A percentile compares a stretch with the other conserved stretches of the same genome.
Conservation (phyloP, 2,888 invertebrate species). For the Napeogenes inachia region DNA sequence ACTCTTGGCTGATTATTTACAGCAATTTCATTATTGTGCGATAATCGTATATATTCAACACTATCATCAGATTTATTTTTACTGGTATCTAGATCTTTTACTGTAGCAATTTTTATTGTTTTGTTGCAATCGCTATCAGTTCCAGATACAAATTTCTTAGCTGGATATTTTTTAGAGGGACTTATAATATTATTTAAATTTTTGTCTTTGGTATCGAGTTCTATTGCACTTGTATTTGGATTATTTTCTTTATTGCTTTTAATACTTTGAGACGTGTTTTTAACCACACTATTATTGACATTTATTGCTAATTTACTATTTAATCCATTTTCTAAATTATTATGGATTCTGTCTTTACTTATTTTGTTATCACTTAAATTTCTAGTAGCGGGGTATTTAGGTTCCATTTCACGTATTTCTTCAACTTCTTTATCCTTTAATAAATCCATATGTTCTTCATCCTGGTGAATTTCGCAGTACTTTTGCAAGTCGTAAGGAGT, state of each 20-base stretch:
- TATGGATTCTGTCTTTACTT: constrained; percentile 45
- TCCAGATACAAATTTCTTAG: constrained; percentile 65
- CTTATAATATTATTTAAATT: constrained; percentile 62
- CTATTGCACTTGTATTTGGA: constrained; percentile 66
- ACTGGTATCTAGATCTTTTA: constrained; percentile 69
- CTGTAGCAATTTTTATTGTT: constrained; percentile 67
- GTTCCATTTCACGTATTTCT: constrained; percentile 39
- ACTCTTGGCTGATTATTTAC: constrained; percentile 72
- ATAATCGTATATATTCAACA: constrained; percentile 66
- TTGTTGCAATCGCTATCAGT: constrained; percentile 61
- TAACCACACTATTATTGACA: constrained; percentile 44
- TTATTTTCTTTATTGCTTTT: constrained; percentile 54
- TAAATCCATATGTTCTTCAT: constrained; percentile 66
- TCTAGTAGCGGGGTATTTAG: constrained; percentile 53
- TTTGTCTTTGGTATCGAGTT: constrained; percentile 70
- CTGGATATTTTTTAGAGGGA: constrained; percentile 71
- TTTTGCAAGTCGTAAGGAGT: constrained; percentile 73
- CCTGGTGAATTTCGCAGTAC: constrained; percentile 70
- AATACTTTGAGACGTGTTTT: constrained; percentile 46
- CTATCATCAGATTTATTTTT: constrained; percentile 66
- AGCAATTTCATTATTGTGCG: constrained; percentile 68
- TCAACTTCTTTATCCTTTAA: constrained; percentile 59
- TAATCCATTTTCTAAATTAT: constrained; percentile 39
- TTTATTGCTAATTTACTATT: constrained; percentile 42
- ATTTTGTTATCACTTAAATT: constrained; percentile 52